Evolutionary conservation across 2,797 vertebrate genomes (phyloP).

Genomic region (Sciurus vulgaris): DNA sequence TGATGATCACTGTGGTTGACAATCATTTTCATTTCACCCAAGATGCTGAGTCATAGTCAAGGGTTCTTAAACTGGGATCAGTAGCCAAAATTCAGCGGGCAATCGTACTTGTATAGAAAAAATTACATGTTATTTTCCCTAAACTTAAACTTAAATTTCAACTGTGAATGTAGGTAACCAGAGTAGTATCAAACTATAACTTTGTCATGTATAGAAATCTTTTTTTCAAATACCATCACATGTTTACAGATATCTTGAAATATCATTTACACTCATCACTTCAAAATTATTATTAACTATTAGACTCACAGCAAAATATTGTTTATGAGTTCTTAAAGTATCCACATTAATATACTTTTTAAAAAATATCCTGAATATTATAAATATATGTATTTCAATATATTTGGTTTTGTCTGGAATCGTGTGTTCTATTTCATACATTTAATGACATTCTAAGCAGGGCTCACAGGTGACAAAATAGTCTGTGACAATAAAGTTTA

Average conservation of each 20-base stretch:
- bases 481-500: slow-evolving; percentile 54
- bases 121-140: slow-evolving; percentile 39
- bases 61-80: slow-evolving; percentile 37
- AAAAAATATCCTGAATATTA: slow-evolving; percentile 30
- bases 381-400: not conserved
- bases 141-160: slow-evolving; percentile 62
- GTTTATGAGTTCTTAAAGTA: slow-evolving; percentile 49
- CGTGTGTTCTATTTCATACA: slow-evolving; percentile 48
- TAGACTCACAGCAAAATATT: slow-evolving; percentile 25
- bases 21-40: slow-evolving; percentile 30
- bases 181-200: slow-evolving; percentile 41
- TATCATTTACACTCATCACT: slow-evolving; percentile 6
- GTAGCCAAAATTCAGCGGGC: slow-evolving; percentile 33
- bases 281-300: slow-evolving; percentile 62
- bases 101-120: slow-evolving; percentile 16
- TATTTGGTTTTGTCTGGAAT: slow-evolving; percentile 43
- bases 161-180: slow-evolving; percentile 19
- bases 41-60: slow-evolving; percentile 28
- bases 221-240: slow-evolving; percentile 37
- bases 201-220: slow-evolving; percentile 41
- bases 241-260: slow-evolving; percentile 53
- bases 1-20: slow-evolving; percentile 21
- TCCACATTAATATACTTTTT: slow-evolving; percentile 26
- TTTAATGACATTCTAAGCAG: slow-evolving; percentile 44
- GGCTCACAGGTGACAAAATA: not conserved